Evolutionary conservation across 2,797 vertebrate species (phyloP).

Genomic region (Rhodeus uyekii): DNA sequence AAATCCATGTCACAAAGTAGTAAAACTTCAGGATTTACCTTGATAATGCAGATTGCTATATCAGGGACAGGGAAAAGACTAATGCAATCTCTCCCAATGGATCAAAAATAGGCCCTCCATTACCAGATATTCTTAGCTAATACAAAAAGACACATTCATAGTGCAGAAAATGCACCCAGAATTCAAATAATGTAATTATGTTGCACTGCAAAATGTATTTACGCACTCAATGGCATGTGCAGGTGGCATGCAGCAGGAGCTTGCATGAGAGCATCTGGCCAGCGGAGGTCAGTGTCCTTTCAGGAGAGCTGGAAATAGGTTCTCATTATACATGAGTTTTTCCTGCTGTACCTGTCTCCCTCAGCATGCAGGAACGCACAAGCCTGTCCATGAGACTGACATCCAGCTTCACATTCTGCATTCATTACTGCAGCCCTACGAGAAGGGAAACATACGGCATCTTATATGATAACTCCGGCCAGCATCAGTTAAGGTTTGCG

Average conservation of each 20-base stretch:
- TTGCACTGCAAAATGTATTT: constrained; percentile 1
- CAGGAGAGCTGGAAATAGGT: constrained; percentile 21
- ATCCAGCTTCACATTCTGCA: neutral
- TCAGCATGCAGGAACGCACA: neutral
- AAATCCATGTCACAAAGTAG: no score
- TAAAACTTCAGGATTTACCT: neutral
- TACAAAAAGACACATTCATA: neutral
- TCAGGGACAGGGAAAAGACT: neutral
- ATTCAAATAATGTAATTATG: constrained; percentile 9
- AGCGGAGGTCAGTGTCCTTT: constrained; percentile 48
- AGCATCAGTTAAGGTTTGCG: neutral
- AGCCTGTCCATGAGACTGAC: neutral
- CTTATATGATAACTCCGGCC: neutral
- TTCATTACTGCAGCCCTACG: neutral
- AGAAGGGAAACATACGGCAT: neutral
- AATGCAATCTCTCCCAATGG: neutral
- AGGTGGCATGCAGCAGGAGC: neutral
- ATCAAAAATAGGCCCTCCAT: neutral
- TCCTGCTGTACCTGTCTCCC: neutral
- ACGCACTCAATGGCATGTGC: neutral
- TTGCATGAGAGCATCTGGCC: constrained; percentile 36
- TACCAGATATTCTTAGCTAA: neutral
- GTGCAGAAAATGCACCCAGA: neutral
- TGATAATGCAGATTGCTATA: neutral
- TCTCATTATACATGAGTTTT: neutral